These are phyloP conservation scores for Bos javanicus DNA, from an alignment of 2,113 vertebrate genomes.

Conservation along the genomic window DNA sequence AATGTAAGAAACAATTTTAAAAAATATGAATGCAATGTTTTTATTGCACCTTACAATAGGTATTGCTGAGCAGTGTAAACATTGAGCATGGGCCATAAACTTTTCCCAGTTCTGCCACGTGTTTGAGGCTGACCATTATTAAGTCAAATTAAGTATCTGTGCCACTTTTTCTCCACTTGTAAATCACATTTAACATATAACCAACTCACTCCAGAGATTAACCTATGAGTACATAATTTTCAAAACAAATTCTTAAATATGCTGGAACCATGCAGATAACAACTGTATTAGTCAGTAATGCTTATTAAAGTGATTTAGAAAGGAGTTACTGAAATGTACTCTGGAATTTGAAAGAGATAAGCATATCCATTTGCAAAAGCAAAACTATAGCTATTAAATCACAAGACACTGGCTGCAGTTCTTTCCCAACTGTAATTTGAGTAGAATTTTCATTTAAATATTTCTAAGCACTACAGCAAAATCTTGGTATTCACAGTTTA, in stretches of 20 bases:
- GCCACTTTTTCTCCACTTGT: background rate
- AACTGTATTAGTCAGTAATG: background rate
- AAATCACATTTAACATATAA: background rate
- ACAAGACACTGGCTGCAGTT: background rate
- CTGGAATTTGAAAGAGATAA: background rate
- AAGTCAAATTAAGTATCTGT: background rate
- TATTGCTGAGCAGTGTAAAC: background rate
- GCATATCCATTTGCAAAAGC: background rate
- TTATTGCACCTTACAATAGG: background rate
- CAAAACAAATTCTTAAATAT: background rate
- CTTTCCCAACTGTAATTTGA: background rate
- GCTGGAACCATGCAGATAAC: background rate
- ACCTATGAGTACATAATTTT: background rate
- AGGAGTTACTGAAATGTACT: background rate
- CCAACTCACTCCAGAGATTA: background rate
- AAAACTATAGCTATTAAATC: background rate
- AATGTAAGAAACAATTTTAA: background rate
- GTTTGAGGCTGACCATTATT: background rate
- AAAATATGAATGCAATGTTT: background rate
- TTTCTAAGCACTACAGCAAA: background rate
- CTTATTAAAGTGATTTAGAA: background rate
- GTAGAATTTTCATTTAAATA: background rate
- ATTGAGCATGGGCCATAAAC: background rate
- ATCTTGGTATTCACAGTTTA: background rate
- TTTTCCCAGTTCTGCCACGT: background rate